Base-by-base conservation (phyloP, 2,797 vertebrate genomes). In the Acipenser oxyrinchus region DNA sequence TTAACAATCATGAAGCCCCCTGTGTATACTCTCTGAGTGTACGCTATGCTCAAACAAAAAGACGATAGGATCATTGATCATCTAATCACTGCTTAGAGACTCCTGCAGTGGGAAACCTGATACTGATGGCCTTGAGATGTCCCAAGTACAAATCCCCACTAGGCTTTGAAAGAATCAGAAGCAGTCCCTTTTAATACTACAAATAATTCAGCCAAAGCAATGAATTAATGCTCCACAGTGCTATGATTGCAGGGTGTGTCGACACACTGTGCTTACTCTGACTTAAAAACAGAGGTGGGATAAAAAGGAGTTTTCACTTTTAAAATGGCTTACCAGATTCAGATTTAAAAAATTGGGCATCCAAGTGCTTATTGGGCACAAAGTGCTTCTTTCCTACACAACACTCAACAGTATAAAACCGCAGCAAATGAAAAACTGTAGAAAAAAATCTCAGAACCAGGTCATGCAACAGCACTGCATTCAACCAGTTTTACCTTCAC, bases 1-100 rank as follows among this genome's bases (percentile, higher is more conserved):
- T 53, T 63, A 18, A 70, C 65, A 69, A 69, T 65, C 63, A 70
- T 23, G 4, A 63, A 50, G 48, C 48, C 52, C 60, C 48, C 70
- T 10, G 23, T 48, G 57, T 52, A 15, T 49, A 9, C 13, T 15
- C n/a, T n/a, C 48, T 60, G 55, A 62, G 62, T 70, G 68, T 68
- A 64, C 66, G 51, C 61, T 64, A 59, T 57, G 51, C 66, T 55
- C 62, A 57, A 51, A 48, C 66, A 49, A 51, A 64, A 62, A 53
- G 61, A 48, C 52, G 3, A n/a, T 13, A 55, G 60, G 18, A 68
- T 13, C 48, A 50, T 11, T 3, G 53, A 63, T 71, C 69, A 64
- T 51, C 8, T 58, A 62, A 52, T 64, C 61, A 57, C 55, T 65
- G 55, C n/a, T 8, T 9, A 37, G 13, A 53, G 18, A 50, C 55